These are phyloP conservation scores for Lanistes nyassanus DNA, from an alignment of 1,140 invertebrate genomes.

Conservation along the genomic window DNA sequence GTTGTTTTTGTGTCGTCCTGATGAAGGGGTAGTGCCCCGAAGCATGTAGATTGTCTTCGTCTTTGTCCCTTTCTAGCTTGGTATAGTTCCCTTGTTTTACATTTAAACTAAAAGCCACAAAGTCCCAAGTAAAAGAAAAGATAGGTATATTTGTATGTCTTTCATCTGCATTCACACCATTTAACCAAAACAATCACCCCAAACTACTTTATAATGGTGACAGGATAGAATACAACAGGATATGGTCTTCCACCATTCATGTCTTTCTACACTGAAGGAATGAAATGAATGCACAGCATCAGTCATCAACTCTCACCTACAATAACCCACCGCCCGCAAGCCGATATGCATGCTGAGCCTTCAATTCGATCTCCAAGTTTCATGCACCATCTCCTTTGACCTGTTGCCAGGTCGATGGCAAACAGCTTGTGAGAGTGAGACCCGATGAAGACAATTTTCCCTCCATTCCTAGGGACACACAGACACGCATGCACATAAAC, in stretches of 20 bases:
- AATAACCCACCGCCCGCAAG: conserved; percentile 62
- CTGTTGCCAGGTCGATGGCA: conserved; percentile 68
- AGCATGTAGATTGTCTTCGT: too few species aligned
- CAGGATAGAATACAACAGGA: too few species aligned
- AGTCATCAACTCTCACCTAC: conserved; percentile 56
- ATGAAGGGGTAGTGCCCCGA: too few species aligned
- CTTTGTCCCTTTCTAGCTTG: too few species aligned
- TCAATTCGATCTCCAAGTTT: conserved; percentile 71
- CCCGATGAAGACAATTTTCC: conserved; percentile 67
- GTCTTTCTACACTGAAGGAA: too few species aligned
- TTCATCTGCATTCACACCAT: background rate
- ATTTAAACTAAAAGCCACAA: too few species aligned
- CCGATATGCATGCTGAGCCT: conserved; percentile 69
- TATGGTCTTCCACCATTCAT: too few species aligned
- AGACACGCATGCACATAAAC: background rate
- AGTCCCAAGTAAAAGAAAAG: background rate
- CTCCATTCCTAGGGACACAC: background rate
- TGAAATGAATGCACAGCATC: too few species aligned
- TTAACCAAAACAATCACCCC: too few species aligned
- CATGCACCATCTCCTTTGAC: conserved; percentile 63
- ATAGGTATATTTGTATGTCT: background rate
- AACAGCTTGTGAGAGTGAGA: conserved; percentile 74
- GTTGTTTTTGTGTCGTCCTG: too few species aligned
- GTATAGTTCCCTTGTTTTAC: too few species aligned
- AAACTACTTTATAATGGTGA: too few species aligned